Evolutionary conservation across 2,888 invertebrate species (phyloP).

Genomic region (Drosophila conformis): DNA sequence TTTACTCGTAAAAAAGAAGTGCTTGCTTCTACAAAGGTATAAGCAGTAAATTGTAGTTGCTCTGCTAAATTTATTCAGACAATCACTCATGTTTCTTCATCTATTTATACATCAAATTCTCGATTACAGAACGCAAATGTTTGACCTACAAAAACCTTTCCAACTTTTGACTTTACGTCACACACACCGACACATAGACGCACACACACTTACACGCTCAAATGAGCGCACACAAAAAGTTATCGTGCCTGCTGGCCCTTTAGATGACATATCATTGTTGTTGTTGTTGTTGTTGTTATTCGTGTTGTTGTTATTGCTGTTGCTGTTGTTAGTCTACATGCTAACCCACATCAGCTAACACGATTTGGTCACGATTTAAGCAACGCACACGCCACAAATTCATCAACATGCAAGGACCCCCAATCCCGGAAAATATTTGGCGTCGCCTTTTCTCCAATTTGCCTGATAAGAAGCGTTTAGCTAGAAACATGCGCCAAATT

Average conservation of each 20-base stretch:
- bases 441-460: slow-evolving; percentile 71
- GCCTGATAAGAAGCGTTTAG: slow-evolving; percentile 81
- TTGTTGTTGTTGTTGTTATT: background rate
- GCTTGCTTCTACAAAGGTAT: background rate
- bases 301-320: background rate
- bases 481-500: slow-evolving; percentile 79
- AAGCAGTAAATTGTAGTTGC: background rate
- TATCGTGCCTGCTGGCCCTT: slow-evolving; percentile 63
- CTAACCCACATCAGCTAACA: slow-evolving; percentile 67
- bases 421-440: slow-evolving; percentile 15
- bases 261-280: slow-evolving; percentile 36
- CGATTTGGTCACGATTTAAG: slow-evolving; percentile 79
- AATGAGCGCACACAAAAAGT: slow-evolving; percentile 35
- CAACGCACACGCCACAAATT: slow-evolving; percentile 75
- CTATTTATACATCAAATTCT: slow-evolving; percentile 49
- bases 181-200: slow-evolving; percentile 3
- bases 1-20: background rate
- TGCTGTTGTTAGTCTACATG: slow-evolving; percentile 5
- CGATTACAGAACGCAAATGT: slow-evolving; percentile 36
- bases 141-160: slow-evolving; percentile 58
- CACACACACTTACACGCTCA: background rate
- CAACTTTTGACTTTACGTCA: slow-evolving; percentile 62
- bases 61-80: slow-evolving; percentile 22
- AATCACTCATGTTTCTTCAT: slow-evolving; percentile 41
- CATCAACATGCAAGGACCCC: slow-evolving; percentile 69